A percentile compares a stretch with the other conserved stretches of the same genome.
Evolutionary conservation across 2,113 vertebrate genomes (phyloP).

Genomic region (Syrmaticus mikado): DNA sequence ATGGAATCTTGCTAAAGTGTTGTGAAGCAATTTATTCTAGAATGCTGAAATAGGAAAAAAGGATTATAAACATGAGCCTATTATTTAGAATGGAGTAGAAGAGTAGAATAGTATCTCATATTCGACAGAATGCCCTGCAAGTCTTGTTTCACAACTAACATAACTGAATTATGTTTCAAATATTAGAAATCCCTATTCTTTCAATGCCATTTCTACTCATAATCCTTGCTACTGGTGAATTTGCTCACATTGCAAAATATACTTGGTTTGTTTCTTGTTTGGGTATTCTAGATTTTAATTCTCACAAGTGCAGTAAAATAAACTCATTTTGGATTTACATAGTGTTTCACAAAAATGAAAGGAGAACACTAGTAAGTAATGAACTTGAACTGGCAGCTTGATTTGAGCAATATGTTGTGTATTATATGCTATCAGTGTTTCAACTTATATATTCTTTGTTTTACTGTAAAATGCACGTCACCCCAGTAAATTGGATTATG

Average conservation of each 20-base stretch:
- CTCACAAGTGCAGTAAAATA: neutral
- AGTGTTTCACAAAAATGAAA: slow-evolving; percentile 1
- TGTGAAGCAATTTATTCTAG: neutral
- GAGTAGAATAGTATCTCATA: neutral
- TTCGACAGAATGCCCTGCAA: neutral
- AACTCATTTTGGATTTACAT: slow-evolving; percentile 7
- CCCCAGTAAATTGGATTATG: slow-evolving; percentile 16
- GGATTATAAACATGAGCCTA: neutral
- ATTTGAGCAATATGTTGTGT: neutral
- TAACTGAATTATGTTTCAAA: neutral
- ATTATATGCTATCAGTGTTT: neutral
- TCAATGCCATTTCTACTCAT: neutral
- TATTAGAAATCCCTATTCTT: neutral
- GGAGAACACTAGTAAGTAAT: slow-evolving; percentile 24
- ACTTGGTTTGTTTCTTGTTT: neutral
- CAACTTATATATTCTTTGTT: neutral
- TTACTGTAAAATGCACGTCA: slow-evolving; percentile 30
- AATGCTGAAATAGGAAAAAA: neutral
- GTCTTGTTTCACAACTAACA: neutral
- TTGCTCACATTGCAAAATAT: neutral
- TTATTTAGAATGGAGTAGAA: neutral
- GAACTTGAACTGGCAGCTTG: slow-evolving; percentile 4
- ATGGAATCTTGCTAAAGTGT: neutral
- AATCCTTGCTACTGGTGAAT: neutral
- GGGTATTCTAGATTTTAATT: neutral